These are phyloP conservation scores for Setophaga coronata DNA, from an alignment of 2,113 vertebrate species.

Conservation along the genomic window DNA sequence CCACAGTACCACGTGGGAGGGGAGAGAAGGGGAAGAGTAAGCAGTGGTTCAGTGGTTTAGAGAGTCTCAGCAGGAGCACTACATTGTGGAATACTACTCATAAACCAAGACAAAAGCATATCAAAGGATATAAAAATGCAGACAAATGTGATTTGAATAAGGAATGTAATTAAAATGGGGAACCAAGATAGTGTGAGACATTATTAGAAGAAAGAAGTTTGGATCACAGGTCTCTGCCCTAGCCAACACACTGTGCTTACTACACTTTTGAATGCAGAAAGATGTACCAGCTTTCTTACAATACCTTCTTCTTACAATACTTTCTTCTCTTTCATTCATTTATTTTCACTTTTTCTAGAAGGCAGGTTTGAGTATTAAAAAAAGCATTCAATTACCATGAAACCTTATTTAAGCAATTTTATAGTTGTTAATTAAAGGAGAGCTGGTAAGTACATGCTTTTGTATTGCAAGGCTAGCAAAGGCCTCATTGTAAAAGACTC, in stretches of 20 bases:
- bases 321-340: no score
- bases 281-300: not conserved
- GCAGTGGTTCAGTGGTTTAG: not conserved
- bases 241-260: not conserved
- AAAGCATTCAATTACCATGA: not conserved
- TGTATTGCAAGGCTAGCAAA: not conserved
- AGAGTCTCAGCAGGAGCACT: not conserved
- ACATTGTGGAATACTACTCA: not conserved
- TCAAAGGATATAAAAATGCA: not conserved
- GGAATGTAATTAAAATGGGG: not conserved
- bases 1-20: rapidly evolving
- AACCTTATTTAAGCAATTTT: not conserved
- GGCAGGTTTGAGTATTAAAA: not conserved
- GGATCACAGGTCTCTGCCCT: not conserved
- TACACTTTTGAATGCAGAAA: not conserved
- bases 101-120: not conserved
- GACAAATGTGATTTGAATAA: not conserved
- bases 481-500: not conserved
- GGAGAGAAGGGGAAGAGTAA: not conserved
- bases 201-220: not conserved
- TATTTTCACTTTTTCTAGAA: not conserved
- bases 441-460: not conserved
- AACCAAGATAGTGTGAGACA: not conserved
- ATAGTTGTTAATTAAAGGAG: not conserved
- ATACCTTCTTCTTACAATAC: not conserved